Conservation (phyloP, 2,113 vertebrate genomes). For the Forbesichthys agassizii region DNA sequence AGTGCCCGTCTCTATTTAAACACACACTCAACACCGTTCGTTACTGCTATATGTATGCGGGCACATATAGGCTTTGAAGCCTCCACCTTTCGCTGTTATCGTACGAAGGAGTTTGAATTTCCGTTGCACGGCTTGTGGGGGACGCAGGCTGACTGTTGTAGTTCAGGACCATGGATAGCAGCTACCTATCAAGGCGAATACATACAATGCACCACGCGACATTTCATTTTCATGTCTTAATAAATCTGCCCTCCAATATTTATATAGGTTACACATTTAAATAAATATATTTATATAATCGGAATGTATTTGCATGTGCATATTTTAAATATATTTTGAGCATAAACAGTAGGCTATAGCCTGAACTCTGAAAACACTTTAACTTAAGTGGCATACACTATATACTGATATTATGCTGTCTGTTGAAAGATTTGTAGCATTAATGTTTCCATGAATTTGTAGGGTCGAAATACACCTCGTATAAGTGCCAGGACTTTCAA, state of each 20-base stretch:
- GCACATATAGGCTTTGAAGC: constrained; percentile 66
- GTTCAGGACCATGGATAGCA: constrained; percentile 79
- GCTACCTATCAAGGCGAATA: constrained; percentile 35
- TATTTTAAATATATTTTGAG: constrained; percentile 21
- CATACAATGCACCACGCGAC: constrained; percentile 12
- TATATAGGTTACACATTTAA: constrained; percentile 44
- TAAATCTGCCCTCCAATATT: constrained; percentile 45
- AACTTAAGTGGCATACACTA: too few relatives aligned
- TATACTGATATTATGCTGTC: too few relatives aligned
- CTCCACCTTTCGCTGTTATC: constrained; percentile 50
- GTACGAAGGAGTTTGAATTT: constrained; percentile 49
- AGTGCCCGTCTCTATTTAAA: constrained; percentile 79
- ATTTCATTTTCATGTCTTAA: constrained; percentile 40
- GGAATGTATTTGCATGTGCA: constrained; percentile 46
- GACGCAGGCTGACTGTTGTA: constrained; percentile 25
- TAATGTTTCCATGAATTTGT: too few relatives aligned
- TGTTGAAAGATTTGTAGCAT: too few relatives aligned
- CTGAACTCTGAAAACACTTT: too few relatives aligned
- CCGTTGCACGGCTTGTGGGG: constrained; percentile 33
- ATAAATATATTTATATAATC: constrained; percentile 4
- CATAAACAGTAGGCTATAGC: too few relatives aligned
- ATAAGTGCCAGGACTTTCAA: neutral
- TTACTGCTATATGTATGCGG: constrained; percentile 43
- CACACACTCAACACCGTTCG: constrained; percentile 69
- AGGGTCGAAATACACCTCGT: too few relatives aligned